Percentiles rank a stretch among this genome's conserved stretches.
Evolutionary conservation across 2,797 vertebrate species (phyloP).

Genomic region (Ctenochaetus hawaiiensis): DNA sequence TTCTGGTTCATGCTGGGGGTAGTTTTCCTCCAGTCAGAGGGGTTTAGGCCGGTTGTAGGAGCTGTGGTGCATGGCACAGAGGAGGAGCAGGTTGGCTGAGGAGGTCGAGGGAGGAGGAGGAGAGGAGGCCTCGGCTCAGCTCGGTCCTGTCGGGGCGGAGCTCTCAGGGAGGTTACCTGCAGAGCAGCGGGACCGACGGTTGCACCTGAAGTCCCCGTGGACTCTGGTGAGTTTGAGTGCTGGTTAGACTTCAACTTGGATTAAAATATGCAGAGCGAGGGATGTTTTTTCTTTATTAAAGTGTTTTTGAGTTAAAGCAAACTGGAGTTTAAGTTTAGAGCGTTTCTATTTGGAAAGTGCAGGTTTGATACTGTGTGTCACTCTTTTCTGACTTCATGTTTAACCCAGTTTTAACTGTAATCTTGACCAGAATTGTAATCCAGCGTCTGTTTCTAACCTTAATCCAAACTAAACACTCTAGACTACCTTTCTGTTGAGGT

Average conservation of each 20-base stretch:
- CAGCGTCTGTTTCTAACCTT: not conserved
- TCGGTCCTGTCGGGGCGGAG: constrained; percentile 30
- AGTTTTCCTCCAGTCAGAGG: constrained; percentile 39
- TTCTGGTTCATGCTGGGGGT: constrained; percentile 47
- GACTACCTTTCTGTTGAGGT: not conserved
- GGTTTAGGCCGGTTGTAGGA: constrained; percentile 28
- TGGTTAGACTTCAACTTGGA: not conserved
- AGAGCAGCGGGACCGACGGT: constrained; percentile 35
- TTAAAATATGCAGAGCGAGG: constrained; percentile 1
- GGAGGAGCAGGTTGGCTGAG: constrained; percentile 20
- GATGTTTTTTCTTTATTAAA: not conserved
- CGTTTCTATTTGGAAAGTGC: not conserved
- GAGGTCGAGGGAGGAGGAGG: not conserved
- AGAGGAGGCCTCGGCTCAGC: constrained; percentile 10
- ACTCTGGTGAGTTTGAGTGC: constrained; percentile 73
- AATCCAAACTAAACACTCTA: not conserved
- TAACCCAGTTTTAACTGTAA: not conserved
- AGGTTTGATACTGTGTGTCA: no score
- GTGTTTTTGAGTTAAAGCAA: not conserved
- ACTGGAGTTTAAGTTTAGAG: not conserved
- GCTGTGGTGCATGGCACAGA: constrained; percentile 46
- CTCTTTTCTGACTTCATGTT: not conserved
- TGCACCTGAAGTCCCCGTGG: constrained; percentile 68
- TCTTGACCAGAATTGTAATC: not conserved
- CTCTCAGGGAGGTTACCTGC: constrained; percentile 26